These are phyloP conservation scores for Ptiloglossa arizonensis DNA, from an alignment of 1,140 invertebrate genomes.

Conservation along the genomic window DNA sequence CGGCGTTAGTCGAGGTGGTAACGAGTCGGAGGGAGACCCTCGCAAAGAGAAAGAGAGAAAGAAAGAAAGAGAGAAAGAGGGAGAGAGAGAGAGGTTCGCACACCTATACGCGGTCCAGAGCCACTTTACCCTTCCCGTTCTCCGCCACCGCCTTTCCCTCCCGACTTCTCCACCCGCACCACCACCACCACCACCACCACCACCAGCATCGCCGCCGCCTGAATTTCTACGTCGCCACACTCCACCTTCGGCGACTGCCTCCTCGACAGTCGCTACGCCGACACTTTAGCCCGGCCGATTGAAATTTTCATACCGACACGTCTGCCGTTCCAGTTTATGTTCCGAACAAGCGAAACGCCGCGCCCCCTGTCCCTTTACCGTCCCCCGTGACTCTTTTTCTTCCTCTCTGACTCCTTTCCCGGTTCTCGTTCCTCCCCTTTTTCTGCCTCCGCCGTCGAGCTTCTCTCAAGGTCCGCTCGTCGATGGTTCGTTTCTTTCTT, in stretches of 20 bases:
- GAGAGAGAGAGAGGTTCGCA: slow-evolving; percentile 26
- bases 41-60: no score
- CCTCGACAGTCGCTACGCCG: slow-evolving; percentile 43
- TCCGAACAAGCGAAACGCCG: slow-evolving; percentile 66
- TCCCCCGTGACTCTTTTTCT: slow-evolving; percentile 16
- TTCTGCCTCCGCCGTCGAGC: neutral
- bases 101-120: slow-evolving; percentile 55
- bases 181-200: no score
- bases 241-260: slow-evolving; percentile 44
- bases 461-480: neutral
- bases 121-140: slow-evolving; percentile 61
- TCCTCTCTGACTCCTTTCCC: slow-evolving; percentile 10
- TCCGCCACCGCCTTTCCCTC: slow-evolving; percentile 48
- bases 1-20: slow-evolving; percentile 43
- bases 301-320: slow-evolving; percentile 79
- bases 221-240: slow-evolving; percentile 45
- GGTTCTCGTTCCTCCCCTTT: neutral
- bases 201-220: no score
- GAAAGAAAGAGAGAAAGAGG: no score
- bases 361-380: neutral
- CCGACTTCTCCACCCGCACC: slow-evolving; percentile 53
- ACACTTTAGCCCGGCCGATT: slow-evolving; percentile 68
- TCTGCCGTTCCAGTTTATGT: slow-evolving; percentile 72
- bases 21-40: slow-evolving; percentile 35
- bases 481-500: slow-evolving; percentile 3